Conservation (phyloP, 64 coral and sea anemone species). For the Porites australiensis region DNA sequence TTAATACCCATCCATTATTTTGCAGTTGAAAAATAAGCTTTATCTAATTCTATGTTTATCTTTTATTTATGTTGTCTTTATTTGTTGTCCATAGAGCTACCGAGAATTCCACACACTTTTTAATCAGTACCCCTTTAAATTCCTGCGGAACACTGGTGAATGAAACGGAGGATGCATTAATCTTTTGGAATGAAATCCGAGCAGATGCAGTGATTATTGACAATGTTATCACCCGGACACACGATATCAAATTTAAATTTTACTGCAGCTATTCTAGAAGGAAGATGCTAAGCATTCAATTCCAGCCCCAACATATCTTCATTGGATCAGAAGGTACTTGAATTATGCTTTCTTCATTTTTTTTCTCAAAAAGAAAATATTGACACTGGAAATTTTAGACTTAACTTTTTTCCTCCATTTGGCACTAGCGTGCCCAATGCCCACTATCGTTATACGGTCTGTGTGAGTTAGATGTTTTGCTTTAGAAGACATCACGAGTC, state of each 20-base stretch:
- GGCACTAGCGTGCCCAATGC: too few relatives aligned
- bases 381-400: too few relatives aligned
- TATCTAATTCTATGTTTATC: too few relatives aligned
- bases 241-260: constrained; percentile 55
- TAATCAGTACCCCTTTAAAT: constrained; percentile 65
- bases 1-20: too few relatives aligned
- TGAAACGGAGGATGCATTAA: constrained; percentile 47
- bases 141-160: constrained; percentile 70
- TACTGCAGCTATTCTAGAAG: constrained; percentile 72
- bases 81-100: constrained; percentile 15
- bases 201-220: constrained; percentile 32
- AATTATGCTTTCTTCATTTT: too few relatives aligned
- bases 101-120: constrained; percentile 61
- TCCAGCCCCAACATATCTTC: background rate
- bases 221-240: constrained; percentile 59
- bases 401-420: too few relatives aligned
- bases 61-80: too few relatives aligned
- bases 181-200: constrained; percentile 63
- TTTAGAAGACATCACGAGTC: too few relatives aligned
- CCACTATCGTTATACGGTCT: too few relatives aligned
- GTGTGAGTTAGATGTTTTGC: too few relatives aligned
- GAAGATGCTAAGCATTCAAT: background rate
- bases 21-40: too few relatives aligned
- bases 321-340: constrained; percentile 20
- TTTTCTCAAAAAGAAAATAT: too few relatives aligned